These are phyloP conservation scores for Rhagonycha fulva DNA, from an alignment of 2,888 invertebrate genomes.

Conservation along the genomic window DNA sequence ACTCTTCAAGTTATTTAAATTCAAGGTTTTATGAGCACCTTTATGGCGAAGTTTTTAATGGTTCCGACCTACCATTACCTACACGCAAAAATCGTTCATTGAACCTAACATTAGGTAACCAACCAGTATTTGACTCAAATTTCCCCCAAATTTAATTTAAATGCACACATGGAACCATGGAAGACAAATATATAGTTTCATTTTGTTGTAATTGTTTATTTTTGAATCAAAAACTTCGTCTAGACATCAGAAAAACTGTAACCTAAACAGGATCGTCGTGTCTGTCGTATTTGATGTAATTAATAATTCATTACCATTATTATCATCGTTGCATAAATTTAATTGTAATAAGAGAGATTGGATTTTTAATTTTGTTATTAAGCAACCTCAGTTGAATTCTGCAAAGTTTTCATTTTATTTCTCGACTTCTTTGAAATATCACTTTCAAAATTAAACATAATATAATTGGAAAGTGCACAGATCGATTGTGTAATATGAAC, in stretches of 20 bases:
- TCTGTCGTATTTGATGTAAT: background rate
- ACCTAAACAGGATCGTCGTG: background rate
- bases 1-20: slow-evolving; percentile 2
- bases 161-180: background rate
- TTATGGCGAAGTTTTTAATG: slow-evolving; percentile 10
- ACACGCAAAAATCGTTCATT: slow-evolving; percentile 12
- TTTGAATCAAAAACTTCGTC: background rate
- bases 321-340: background rate
- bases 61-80: slow-evolving; percentile 17
- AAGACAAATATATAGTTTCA: background rate
- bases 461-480: background rate
- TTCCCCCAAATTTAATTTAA: background rate
- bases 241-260: background rate
- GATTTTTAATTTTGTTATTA: too few species aligned
- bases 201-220: background rate
- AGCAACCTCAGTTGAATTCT: background rate
- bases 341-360: background rate
- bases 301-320: background rate
- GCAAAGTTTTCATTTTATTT: background rate
- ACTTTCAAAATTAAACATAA: background rate
- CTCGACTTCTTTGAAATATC: background rate
- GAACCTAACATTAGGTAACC: slow-evolving; percentile 2
- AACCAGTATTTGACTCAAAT: background rate
- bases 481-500: background rate
- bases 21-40: slow-evolving; percentile 12